Evolutionary conservation across 2,797 vertebrate species (phyloP).

Genomic region (Oreochromis mossambicus): DNA sequence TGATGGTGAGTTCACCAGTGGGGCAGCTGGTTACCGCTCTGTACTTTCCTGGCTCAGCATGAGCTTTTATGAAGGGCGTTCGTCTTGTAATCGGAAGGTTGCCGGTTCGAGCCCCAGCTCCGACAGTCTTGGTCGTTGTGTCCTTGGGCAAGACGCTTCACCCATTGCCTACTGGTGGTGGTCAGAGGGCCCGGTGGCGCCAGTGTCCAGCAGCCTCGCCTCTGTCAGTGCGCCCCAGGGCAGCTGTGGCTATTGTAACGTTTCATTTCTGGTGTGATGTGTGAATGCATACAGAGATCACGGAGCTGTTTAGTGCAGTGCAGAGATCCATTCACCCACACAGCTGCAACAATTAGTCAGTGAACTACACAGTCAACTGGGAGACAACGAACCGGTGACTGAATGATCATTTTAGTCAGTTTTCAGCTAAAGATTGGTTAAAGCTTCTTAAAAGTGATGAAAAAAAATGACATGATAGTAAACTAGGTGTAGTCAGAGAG

Average conservation of each 20-base stretch:
- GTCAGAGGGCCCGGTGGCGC: no score
- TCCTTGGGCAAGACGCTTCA: no score
- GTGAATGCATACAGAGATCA: background rate
- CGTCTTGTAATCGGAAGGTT: no score
- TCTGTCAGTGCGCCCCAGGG: no score
- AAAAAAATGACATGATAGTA: background rate
- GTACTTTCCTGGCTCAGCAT: background rate
- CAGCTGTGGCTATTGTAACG: background rate
- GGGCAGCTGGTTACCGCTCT: background rate
- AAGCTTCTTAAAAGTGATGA: background rate
- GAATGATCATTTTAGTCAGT: background rate
- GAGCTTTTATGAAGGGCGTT: background rate
- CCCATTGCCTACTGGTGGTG: no score
- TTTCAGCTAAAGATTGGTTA: background rate
- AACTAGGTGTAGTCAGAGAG: background rate
- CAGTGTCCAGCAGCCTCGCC: no score
- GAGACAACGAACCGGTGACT: accelerated
- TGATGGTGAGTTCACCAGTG: background rate
- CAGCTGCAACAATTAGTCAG: background rate
- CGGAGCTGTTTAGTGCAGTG: background rate
- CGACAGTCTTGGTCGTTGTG: no score
- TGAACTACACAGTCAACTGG: accelerated
- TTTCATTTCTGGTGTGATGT: background rate
- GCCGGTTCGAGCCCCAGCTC: no score
- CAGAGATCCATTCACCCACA: background rate